Evolutionary conservation across 37 sponge, comb jelly and placozoan genomes (phyloP), one percentile per base, ranked within the genome.

Genomic region (Halichondria panicea): DNA sequence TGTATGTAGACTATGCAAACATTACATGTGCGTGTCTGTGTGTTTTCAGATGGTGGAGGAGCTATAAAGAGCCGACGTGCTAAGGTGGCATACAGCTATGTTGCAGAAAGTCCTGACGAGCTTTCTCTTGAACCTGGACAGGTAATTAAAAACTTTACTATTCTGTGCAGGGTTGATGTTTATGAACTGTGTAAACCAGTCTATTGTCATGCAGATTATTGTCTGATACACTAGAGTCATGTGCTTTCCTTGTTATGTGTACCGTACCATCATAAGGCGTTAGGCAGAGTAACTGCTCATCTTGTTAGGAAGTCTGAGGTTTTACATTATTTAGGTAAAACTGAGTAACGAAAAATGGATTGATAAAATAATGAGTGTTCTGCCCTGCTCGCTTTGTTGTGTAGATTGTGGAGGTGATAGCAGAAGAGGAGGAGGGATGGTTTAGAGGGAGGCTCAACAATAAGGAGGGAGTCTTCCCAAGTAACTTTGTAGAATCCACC

Each of bases 361-460:
- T n/a, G n/a, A n/a, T n/a, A n/a, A n/a, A n/a, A n/a, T n/a, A n/a
- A n/a, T n/a, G n/a, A n/a, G n/a, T 9, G 5, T 56, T 24, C 27
- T 4, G n/a, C 27, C 12, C 27, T 56, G 57, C 57, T 12, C 27
- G 57, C 27, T 2, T 63, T 7, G 12, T 57, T 55, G 13, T 46
- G 35, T 36, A 78, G 72, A 32, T 71, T 5, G 70, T 84, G 3
- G 77, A 84, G 39, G 45, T 93, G 12, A 31, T 90, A 11, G 82
- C 27, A 0, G 94, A 89, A 31, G 91, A 84, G 38, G 88, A 87
- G 80, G 90, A 84, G 34, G 93, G 93, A 1, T 92, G 93, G 93
- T 92, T 81, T 78, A 83, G 63, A 39, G 93, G 93, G 24, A 64
- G n/a, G 58, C 21, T 78, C 4, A 76, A 66, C 4, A 78, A 72